phyloP scores from a whole-genome alignment of 2,113 vertebrate genomes.

The Cervus canadensis region DNA sequence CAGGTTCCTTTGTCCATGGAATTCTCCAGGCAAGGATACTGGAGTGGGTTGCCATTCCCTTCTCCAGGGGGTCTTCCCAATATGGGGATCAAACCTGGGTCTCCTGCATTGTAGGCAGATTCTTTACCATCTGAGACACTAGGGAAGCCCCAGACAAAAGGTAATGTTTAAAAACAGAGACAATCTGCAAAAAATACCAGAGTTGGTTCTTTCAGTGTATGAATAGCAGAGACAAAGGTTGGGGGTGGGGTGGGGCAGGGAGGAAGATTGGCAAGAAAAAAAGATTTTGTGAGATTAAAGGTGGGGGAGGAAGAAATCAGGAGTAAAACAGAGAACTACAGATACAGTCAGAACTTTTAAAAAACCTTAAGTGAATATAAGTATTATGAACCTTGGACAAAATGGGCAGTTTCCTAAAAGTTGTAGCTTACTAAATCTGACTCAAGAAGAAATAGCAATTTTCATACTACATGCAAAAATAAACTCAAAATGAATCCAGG shows the following conservation, averaged over 20 bases:
- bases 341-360: neutral
- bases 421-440: neutral
- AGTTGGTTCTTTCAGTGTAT: neutral
- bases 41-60: neutral
- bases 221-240: neutral
- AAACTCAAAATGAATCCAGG: neutral
- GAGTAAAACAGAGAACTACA: neutral
- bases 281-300: neutral
- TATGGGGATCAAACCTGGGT: rapidly evolving
- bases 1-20: neutral
- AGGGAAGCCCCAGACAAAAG: neutral
- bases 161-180: neutral
- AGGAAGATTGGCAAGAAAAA: neutral
- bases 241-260: no score
- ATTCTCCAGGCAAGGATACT: neutral
- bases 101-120: neutral
- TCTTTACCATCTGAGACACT: neutral
- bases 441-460: neutral
- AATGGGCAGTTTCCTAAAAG: neutral
- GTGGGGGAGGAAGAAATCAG: neutral
- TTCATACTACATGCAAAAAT: neutral
- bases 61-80: neutral
- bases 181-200: neutral
- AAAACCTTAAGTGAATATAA: neutral
- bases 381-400: neutral